phyloP scores from a whole-genome alignment of 2,888 invertebrate species.

The Tenthredo distinguenda region DNA sequence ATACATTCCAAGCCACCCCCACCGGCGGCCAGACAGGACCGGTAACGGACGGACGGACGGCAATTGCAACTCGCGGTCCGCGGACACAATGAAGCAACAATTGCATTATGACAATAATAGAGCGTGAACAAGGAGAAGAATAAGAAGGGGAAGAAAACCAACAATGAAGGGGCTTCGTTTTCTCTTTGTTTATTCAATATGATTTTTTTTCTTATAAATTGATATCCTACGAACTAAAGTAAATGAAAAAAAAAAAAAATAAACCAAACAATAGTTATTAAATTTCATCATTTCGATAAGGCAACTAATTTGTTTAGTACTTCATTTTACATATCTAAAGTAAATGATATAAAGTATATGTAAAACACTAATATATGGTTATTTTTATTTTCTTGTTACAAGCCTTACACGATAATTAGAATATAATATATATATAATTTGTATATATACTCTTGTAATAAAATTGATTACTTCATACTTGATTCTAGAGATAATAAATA shows the following conservation, averaged over 20 bases:
- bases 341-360: slow-evolving; percentile 78
- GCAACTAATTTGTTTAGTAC: slow-evolving; percentile 74
- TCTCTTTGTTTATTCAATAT: slow-evolving; percentile 55
- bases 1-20: slow-evolving; percentile 49
- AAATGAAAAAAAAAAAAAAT: slow-evolving; percentile 55
- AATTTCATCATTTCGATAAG: slow-evolving; percentile 72
- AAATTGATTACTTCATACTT: slow-evolving; percentile 73
- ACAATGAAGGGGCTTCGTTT: slow-evolving; percentile 14
- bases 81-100: background rate
- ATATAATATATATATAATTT: slow-evolving; percentile 76
- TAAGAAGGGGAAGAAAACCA: background rate
- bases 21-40: background rate
- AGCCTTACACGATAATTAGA: slow-evolving; percentile 77
- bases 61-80: background rate
- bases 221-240: slow-evolving; percentile 54
- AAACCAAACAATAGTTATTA: slow-evolving; percentile 69
- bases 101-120: slow-evolving; percentile 25
- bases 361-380: slow-evolving; percentile 78
- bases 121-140: background rate
- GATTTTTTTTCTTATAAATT: slow-evolving; percentile 56
- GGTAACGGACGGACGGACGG: background rate
- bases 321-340: slow-evolving; percentile 74
- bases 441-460: slow-evolving; percentile 77
- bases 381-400: slow-evolving; percentile 78
- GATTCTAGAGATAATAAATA: slow-evolving; percentile 77